Conservation (phyloP, 2,113 vertebrate genomes). For the Nyctibius bracteatus region DNA sequence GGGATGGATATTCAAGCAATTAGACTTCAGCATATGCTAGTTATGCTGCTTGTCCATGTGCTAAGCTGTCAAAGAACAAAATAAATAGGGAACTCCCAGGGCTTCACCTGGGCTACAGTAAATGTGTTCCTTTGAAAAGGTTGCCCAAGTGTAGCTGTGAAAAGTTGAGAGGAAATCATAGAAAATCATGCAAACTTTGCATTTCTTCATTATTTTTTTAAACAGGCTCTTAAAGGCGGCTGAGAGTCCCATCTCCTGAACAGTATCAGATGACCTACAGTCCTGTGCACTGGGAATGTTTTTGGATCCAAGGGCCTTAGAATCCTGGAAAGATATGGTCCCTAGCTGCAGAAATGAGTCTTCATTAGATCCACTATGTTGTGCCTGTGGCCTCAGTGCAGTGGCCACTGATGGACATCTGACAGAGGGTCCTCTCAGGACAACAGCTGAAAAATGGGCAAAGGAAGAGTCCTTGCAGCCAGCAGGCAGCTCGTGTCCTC, state of each 20-base stretch:
- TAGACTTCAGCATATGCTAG: neutral
- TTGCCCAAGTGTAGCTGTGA: neutral
- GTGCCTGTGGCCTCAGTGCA: neutral
- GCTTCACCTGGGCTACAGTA: neutral
- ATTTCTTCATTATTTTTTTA: neutral
- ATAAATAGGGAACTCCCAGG: neutral
- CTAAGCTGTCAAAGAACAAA: neutral
- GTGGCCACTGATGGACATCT: neutral
- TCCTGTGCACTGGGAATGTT: neutral
- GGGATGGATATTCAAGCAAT: neutral
- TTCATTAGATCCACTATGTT: neutral
- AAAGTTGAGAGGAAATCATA: neutral
- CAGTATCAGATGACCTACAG: neutral
- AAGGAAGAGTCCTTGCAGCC: neutral
- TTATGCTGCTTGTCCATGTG: neutral
- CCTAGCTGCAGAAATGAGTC: neutral
- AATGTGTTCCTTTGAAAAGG: neutral
- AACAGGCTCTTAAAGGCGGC: neutral
- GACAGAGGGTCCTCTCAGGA: neutral
- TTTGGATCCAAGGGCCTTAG: neutral
- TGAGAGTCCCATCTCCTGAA: neutral
- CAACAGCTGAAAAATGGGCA: neutral
- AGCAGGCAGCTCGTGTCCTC: neutral
- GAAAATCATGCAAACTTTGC: neutral
- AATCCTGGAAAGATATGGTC: neutral